These are phyloP conservation scores for Bilobella aurantiaca DNA, from an alignment of 1,140 invertebrate genomes.

Conservation along the genomic window DNA sequence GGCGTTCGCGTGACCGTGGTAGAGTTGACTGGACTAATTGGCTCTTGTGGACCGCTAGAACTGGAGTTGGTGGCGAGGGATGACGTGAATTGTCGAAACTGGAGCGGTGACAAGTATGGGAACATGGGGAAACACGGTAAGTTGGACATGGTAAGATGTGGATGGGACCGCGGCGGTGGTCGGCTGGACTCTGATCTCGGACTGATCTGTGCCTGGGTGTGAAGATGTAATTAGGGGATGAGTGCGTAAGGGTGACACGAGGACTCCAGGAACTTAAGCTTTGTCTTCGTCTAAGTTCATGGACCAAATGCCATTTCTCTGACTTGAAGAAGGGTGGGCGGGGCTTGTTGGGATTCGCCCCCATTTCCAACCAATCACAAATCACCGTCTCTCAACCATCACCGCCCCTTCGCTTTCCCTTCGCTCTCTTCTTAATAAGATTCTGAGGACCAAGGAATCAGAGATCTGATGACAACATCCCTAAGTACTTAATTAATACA, in stretches of 20 bases:
- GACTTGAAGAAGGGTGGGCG: neutral
- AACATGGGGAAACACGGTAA: constrained; percentile 28
- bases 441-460: too few relatives aligned
- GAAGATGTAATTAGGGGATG: neutral
- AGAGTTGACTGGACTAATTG: neutral
- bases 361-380: neutral
- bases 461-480: too few relatives aligned
- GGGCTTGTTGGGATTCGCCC: constrained; percentile 3
- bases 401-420: too few relatives aligned
- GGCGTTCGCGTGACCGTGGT: constrained; percentile 6
- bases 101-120: constrained; percentile 22
- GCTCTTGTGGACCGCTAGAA: neutral
- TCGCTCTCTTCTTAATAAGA: too few relatives aligned
- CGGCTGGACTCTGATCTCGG: neutral
- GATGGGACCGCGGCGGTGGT: neutral
- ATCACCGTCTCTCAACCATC: neutral
- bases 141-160: neutral
- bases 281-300: neutral
- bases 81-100: constrained; percentile 18
- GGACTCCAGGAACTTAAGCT: neutral
- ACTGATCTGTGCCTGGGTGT: too few relatives aligned
- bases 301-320: neutral
- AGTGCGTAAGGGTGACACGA: neutral
- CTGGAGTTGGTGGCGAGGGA: neutral
- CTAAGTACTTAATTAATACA: too few relatives aligned